These are phyloP conservation scores for Pelagia noctiluca DNA, from an alignment of 30 jellyfish, hydroid and myxozoan genomes.

Conservation along the genomic window DNA sequence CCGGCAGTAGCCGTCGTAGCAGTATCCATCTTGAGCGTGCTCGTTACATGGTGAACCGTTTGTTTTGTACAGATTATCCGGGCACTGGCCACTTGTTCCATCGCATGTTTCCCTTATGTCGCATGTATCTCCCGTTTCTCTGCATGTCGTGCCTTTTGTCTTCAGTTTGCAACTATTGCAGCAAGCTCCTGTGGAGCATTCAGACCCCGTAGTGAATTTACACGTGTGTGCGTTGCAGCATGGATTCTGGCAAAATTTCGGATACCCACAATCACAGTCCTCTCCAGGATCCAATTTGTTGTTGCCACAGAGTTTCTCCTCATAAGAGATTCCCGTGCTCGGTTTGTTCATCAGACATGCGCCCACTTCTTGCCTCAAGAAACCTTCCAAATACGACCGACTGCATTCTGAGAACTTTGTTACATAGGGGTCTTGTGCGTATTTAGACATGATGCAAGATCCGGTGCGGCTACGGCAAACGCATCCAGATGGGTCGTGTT, in stretches of 20 bases:
- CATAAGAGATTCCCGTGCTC: constrained; percentile 12
- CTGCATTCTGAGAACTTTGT: constrained; percentile 79
- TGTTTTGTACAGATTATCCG: constrained; percentile 31
- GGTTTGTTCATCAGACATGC: constrained; percentile 58
- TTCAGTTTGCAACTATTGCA: constrained; percentile 39
- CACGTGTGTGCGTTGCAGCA: constrained; percentile 71
- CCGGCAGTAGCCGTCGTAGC: constrained; percentile 54
- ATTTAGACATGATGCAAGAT: constrained; percentile 65
- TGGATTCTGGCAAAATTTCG: constrained; percentile 49
- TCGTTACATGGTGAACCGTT: constrained; percentile 52
- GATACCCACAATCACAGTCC: constrained; percentile 72
- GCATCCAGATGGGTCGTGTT: constrained; percentile 71
- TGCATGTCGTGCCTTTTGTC: constrained; percentile 45
- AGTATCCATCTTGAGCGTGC: constrained; percentile 38
- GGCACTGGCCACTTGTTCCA: constrained; percentile 45
- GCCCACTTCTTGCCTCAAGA: constrained; percentile 29
- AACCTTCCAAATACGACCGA: constrained; percentile 16
- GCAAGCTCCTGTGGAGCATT: constrained; percentile 61
- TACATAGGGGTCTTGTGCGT: constrained; percentile 64
- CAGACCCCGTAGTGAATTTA: constrained; percentile 56
- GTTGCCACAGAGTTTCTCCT: constrained; percentile 47
- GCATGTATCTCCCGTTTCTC: constrained; percentile 37
- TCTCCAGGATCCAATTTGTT: constrained; percentile 64
- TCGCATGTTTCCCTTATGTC: constrained; percentile 62
- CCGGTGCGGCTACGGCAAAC: constrained; percentile 40